phyloP scores from a whole-genome alignment of 2,888 invertebrate species.

The Cactoblastis cactorum region DNA sequence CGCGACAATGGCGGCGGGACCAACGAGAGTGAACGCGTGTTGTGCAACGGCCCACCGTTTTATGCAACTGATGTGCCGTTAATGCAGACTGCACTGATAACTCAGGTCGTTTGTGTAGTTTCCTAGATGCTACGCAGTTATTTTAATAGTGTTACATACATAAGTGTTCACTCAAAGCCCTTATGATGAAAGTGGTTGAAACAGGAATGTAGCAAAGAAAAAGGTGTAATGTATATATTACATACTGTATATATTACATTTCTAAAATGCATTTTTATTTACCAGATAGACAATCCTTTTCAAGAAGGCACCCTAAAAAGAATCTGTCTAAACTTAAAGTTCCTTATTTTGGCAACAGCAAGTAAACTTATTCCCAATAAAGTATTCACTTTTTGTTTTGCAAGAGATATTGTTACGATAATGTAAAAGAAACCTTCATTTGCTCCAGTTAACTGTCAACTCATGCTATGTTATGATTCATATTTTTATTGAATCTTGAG shows the following conservation, averaged over 20 bases:
- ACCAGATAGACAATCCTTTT: too few species aligned
- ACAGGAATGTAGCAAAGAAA: too few species aligned
- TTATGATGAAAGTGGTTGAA: not conserved
- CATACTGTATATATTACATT: too few species aligned
- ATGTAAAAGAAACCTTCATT: not conserved
- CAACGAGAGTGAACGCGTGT: slow-evolving; percentile 71
- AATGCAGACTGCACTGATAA: slow-evolving; percentile 60
- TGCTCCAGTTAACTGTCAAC: not conserved
- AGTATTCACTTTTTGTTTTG: not conserved
- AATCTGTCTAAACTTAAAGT: too few species aligned
- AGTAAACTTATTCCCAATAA: too few species aligned
- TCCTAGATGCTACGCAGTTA: slow-evolving; percentile 23
- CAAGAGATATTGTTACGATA: not conserved
- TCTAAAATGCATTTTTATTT: too few species aligned
- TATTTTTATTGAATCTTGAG: not conserved
- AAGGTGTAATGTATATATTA: too few species aligned
- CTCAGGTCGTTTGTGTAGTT: slow-evolving; percentile 48
- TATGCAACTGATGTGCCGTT: slow-evolving; percentile 71
- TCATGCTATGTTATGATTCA: not conserved
- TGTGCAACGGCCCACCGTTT: slow-evolving; percentile 63
- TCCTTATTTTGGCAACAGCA: too few species aligned
- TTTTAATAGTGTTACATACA: not conserved
- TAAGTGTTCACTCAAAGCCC: slow-evolving; percentile 7
- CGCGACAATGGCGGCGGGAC: slow-evolving; percentile 66
- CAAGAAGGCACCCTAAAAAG: too few species aligned